Base-by-base conservation (phyloP, 2,113 vertebrate species). In the Myrmophylax atrothorax region DNA sequence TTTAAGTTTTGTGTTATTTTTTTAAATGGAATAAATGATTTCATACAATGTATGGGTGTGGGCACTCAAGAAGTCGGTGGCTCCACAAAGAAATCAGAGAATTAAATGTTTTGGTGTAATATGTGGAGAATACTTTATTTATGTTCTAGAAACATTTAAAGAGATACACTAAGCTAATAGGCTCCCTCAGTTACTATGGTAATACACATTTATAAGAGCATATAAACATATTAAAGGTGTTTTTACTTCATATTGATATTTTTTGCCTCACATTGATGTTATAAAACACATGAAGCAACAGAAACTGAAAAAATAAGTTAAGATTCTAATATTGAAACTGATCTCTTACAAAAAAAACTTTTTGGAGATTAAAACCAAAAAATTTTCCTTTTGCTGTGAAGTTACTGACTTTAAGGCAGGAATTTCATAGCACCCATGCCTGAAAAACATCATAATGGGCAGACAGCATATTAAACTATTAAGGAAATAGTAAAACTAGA, bases 361-460 rank as follows among this genome's bases (percentile, higher is more conserved):
- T 90, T 60, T 73, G 31, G 44, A 62, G 72, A 79, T 18, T 73
- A 56, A 84, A 14, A 87, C 74, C 46, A 55, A 68, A 35, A 10
- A 52, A 35, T 49, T 52, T 75, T 78, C 22, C 67, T 68, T 77
- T 55, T 90, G 25, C 23, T 86, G 25, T 44, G 26, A 92, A 90
- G 62, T 40, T 59, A 74, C 29, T 91, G 37, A 59, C 73, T 96
- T 90, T 38, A 93, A 94, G 75, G 69, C 35, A 84, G 87, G 95
- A 91, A 93, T 29, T 82, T 84, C 63, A 60, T 20, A 85, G 46
- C 93, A 76, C 2, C 33, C 62, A 66, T 23, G 49, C 50, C 35
- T 82, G 50, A 96, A 96, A 90, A 93, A 37, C 5, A 87, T 56
- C n/a, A 58, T 42, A 95, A 38, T 86, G 89, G 40, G 42, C 49